Evolutionary conservation across 2,888 invertebrate species (phyloP).

Genomic region (Drosophila rubida): DNA sequence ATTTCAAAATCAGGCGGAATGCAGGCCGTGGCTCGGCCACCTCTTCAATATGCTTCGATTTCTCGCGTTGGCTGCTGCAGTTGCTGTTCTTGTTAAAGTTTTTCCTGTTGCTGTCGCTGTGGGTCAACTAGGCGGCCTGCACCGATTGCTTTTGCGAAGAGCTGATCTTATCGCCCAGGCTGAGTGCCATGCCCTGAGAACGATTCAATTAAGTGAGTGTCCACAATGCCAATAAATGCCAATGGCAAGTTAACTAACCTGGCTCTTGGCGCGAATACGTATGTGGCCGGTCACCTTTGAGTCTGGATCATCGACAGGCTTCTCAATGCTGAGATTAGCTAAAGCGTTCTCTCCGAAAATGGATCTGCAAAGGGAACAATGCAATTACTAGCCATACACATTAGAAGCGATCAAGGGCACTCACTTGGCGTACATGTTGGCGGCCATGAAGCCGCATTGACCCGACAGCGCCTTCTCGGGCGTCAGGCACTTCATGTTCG

Average conservation of each 20-base stretch:
- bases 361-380: constrained; percentile 86
- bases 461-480: constrained; percentile 98
- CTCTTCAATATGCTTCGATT: constrained; percentile 30
- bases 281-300: constrained; percentile 98
- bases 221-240: neutral
- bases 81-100: neutral
- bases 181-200: constrained; percentile 98
- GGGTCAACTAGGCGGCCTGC: constrained; percentile 79
- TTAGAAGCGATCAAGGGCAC: constrained; percentile 3
- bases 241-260: constrained; percentile 86
- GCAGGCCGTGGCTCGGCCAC: constrained; percentile 46
- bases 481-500: constrained; percentile 99
- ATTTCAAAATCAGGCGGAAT: constrained; percentile 52
- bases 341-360: constrained; percentile 99
- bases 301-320: constrained; percentile 93
- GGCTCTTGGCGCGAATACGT: constrained; percentile 98
- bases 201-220: neutral
- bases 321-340: constrained; percentile 99
- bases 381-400: neutral
- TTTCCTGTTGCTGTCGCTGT: constrained; percentile 4
- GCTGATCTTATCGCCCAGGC: constrained; percentile 99
- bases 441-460: constrained; percentile 99
- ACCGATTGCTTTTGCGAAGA: constrained; percentile 91
- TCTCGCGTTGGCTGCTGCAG: constrained; percentile 33
- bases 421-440: constrained; percentile 97